phyloP scores from a whole-genome alignment of 2,888 invertebrate species.

The Scaptomyza caliginosa region DNA sequence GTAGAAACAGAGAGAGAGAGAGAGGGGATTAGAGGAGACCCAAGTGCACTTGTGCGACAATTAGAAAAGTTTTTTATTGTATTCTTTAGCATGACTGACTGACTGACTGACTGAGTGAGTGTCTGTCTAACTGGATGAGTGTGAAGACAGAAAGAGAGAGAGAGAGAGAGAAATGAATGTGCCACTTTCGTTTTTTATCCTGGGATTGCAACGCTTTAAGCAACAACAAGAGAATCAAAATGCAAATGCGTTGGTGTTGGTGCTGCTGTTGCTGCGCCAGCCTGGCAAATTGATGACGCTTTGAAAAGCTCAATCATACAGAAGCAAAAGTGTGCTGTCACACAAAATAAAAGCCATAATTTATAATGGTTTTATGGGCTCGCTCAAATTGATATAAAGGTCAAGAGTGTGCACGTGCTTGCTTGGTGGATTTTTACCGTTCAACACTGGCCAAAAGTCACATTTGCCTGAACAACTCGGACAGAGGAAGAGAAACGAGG shows the following conservation, averaged over 20 bases:
- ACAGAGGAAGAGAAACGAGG: conserved; percentile 22
- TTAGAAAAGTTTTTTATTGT: conserved; percentile 60
- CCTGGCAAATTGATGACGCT: conserved; percentile 23
- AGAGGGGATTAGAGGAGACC: neutral
- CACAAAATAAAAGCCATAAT: conserved; percentile 50
- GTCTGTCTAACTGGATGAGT: conserved; percentile 24
- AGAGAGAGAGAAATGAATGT: conserved; percentile 58
- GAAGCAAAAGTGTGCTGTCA: conserved; percentile 28
- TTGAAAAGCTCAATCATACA: conserved; percentile 5
- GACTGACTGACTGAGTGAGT: conserved; percentile 21
- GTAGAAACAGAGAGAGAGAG: neutral
- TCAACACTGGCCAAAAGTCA: conserved; percentile 22
- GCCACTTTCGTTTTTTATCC: conserved; percentile 56
- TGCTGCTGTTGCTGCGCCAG: neutral
- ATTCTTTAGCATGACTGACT: conserved; percentile 25
- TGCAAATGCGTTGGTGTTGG: neutral
- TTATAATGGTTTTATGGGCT: conserved; percentile 59
- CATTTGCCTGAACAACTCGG: conserved; percentile 3
- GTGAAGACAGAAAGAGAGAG: conserved; percentile 34
- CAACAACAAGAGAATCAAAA: neutral
- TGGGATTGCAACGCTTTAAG: conserved; percentile 20
- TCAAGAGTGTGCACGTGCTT: conserved; percentile 59
- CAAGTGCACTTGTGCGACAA: conserved; percentile 68
- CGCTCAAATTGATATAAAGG: conserved; percentile 73
- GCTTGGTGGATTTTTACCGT: neutral